A percentile compares a stretch with the other conserved stretches of the same genome.
These are phyloP conservation scores for Chrosomus eos DNA, from an alignment of 2,797 vertebrate genomes.

Conservation along the genomic window DNA sequence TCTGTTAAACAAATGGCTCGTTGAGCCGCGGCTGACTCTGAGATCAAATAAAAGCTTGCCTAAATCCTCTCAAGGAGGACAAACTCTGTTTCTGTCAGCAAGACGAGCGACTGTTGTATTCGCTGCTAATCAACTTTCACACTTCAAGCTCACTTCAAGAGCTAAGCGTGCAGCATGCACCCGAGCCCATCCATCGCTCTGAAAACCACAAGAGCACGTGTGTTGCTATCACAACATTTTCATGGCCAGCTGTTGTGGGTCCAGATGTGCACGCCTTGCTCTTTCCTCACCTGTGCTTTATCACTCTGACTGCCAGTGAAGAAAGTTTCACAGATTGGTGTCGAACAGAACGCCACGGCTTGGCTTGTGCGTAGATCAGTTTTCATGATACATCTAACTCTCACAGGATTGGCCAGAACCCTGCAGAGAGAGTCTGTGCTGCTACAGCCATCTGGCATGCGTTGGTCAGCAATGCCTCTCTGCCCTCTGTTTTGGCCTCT, in stretches of 20 bases:
- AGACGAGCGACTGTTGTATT: constrained; percentile 45
- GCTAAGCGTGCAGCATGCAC: constrained; percentile 26
- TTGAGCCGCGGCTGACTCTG: constrained; percentile 57
- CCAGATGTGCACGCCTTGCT: constrained; percentile 49
- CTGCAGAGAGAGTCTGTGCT: constrained; percentile 51
- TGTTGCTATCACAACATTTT: constrained; percentile 39
- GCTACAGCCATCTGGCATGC: constrained; percentile 48
- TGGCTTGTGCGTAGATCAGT: constrained; percentile 49
- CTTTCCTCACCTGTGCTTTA: constrained; percentile 43
- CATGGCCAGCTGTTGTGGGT: constrained; percentile 35
- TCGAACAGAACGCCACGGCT: constrained; percentile 34
- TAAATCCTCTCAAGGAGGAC: constrained; percentile 59
- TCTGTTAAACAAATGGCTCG: constrained; percentile 63
- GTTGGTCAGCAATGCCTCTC: constrained; percentile 33
- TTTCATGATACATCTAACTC: constrained; percentile 51
- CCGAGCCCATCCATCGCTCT: not conserved
- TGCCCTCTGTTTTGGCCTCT: constrained; percentile 40
- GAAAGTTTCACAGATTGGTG: constrained; percentile 33
- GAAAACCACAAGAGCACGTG: not conserved
- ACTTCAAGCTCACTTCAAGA: constrained; percentile 40
- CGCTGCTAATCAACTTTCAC: constrained; percentile 52
- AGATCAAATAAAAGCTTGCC: constrained; percentile 62
- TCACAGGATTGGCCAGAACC: constrained; percentile 50
- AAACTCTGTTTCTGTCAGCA: constrained; percentile 50
- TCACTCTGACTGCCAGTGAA: constrained; percentile 48